Percentiles rank a stretch among this genome's conserved stretches.
These are phyloP conservation scores for Drosophila rhopaloa DNA, from an alignment of 1,140 invertebrate species.

Conservation along the genomic window DNA sequence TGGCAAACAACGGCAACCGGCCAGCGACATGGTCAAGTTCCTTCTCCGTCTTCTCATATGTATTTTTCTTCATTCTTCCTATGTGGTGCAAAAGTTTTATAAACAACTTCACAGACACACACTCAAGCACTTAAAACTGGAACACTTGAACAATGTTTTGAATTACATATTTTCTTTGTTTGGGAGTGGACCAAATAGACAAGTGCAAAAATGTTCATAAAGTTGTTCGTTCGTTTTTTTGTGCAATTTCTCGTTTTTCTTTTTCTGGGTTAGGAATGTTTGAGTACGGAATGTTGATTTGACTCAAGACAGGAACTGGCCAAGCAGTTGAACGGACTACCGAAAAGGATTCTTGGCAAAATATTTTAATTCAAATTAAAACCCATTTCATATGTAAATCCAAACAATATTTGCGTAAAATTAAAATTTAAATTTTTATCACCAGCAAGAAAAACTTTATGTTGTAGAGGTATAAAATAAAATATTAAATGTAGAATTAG, in stretches of 20 bases:
- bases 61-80: conserved; percentile 33
- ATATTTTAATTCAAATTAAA: conserved; percentile 8
- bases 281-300: conserved; percentile 36
- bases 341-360: conserved; percentile 20
- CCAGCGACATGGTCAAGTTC: conserved; percentile 75
- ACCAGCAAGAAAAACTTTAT: too few species aligned
- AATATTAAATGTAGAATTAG: too few species aligned
- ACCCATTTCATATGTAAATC: too few species aligned
- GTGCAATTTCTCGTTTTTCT: conserved; percentile 6
- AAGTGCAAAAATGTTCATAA: conserved; percentile 73
- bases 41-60: conserved; percentile 36
- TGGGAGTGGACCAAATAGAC: conserved; percentile 50
- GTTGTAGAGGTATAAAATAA: too few species aligned
- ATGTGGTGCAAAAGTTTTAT: conserved; percentile 68
- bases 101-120: conserved; percentile 72
- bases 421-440: too few species aligned
- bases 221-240: conserved; percentile 36
- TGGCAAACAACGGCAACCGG: conserved; percentile 70
- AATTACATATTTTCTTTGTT: conserved; percentile 74
- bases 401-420: too few species aligned
- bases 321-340: conserved; percentile 1
- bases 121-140: conserved; percentile 48
- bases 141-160: conserved; percentile 77
- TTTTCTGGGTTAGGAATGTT: conserved; percentile 28
- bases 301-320: conserved; percentile 16